phyloP scores from a whole-genome alignment of 1,140 invertebrate genomes.

The Plectrocnemia conspersa region DNA sequence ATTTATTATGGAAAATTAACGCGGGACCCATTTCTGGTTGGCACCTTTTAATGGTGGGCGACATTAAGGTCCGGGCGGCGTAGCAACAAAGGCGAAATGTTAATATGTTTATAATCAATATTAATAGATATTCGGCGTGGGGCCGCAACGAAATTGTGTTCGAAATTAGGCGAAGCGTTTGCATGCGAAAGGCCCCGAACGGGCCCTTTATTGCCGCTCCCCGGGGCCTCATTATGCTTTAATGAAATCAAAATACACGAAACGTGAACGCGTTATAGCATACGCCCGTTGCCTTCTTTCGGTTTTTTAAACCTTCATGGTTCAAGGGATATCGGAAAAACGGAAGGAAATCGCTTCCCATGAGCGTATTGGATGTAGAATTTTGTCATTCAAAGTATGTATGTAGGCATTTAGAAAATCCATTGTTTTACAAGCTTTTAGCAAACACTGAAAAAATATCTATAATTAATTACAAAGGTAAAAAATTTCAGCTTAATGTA shows the following conservation, averaged over 20 bases:
- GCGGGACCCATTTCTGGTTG: neutral
- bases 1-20: slow-evolving; percentile 17
- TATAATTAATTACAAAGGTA: too few relatives aligned
- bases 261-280: neutral
- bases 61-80: slow-evolving; percentile 2
- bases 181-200: neutral
- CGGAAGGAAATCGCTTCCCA: too few relatives aligned
- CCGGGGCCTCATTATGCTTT: slow-evolving; percentile 6
- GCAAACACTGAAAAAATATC: too few relatives aligned
- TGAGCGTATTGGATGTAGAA: too few relatives aligned
- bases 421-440: too few relatives aligned
- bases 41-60: slow-evolving; percentile 6
- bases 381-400: too few relatives aligned
- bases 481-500: too few relatives aligned
- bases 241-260: slow-evolving; percentile 22
- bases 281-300: neutral
- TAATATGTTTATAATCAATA: slow-evolving; percentile 31
- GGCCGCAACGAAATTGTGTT: slow-evolving; percentile 10
- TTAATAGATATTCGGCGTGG: slow-evolving; percentile 21
- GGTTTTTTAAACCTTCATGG: too few relatives aligned
- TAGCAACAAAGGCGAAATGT: slow-evolving; percentile 4
- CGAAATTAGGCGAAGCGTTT: slow-evolving; percentile 2
- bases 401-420: too few relatives aligned
- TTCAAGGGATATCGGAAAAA: too few relatives aligned
- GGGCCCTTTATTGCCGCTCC: neutral